Evolutionary conservation across 2,797 vertebrate genomes (phyloP).

Genomic region (Cirrhinus molitorella): DNA sequence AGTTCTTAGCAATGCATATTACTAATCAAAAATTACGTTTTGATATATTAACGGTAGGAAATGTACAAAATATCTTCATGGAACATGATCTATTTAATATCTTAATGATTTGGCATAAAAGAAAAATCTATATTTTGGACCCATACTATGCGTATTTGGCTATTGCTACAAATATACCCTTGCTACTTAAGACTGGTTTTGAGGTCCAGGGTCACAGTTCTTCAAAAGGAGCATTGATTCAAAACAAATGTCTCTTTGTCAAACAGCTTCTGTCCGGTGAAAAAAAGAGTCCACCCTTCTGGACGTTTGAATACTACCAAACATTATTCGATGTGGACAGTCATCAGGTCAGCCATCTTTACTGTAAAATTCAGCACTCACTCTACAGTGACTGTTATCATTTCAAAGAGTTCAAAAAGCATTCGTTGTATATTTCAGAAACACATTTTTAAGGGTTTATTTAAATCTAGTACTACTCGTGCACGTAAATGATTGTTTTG

Average conservation of each 20-base stretch:
- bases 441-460: not conserved
- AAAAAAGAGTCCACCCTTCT: conserved; percentile 92
- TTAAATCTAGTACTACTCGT: not conserved
- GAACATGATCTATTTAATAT: no score
- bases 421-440: not conserved
- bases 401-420: not conserved
- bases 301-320: conserved; percentile 98
- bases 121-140: no score
- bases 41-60: no score
- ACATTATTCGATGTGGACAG: conserved; percentile 95
- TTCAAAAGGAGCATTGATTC: not conserved
- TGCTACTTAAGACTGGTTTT: no score
- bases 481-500: not conserved
- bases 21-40: no score
- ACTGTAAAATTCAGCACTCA: not conserved
- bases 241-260: not conserved
- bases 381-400: not conserved
- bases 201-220: no score
- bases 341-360: conserved; percentile 81
- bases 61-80: no score
- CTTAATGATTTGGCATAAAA: no score
- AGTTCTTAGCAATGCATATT: no score
- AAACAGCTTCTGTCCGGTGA: conserved; percentile 89
- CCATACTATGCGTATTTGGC: no score
- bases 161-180: no score